A percentile compares a stretch with the other conserved stretches of the same genome.
Conservation (phyloP, 1,140 invertebrate genomes). For the Drosophila gunungcola region DNA sequence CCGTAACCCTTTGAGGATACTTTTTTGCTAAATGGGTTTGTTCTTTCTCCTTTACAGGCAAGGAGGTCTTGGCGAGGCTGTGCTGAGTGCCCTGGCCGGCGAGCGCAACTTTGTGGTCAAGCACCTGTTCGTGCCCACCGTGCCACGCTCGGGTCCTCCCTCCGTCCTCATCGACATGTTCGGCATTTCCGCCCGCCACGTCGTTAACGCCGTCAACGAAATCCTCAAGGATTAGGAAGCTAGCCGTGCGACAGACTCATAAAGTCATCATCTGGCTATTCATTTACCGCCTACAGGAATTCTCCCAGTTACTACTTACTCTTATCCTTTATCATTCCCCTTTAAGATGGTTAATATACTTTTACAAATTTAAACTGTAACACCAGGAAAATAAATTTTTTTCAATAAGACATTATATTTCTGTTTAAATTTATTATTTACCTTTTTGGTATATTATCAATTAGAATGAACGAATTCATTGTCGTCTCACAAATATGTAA, state of each 20-base stretch:
- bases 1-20: no score
- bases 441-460: no score
- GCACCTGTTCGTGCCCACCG: slow-evolving; percentile 92
- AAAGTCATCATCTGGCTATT: neutral
- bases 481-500: no score
- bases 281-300: slow-evolving; percentile 14
- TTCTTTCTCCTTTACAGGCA: slow-evolving; percentile 74
- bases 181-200: slow-evolving; percentile 93
- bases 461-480: no score
- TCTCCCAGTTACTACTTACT: slow-evolving; percentile 3
- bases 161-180: slow-evolving; percentile 93
- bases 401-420: slow-evolving; percentile 12
- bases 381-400: slow-evolving; percentile 26
- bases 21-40: neutral
- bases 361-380: slow-evolving; percentile 18
- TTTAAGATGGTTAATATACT: slow-evolving; percentile 10
- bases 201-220: slow-evolving; percentile 90
- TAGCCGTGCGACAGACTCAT: neutral
- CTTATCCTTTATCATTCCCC: slow-evolving; percentile 14
- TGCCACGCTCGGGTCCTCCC: slow-evolving; percentile 97
- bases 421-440: no score
- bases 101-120: slow-evolving; percentile 92
- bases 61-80: slow-evolving; percentile 98
- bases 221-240: slow-evolving; percentile 86
- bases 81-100: slow-evolving; percentile 91